Percentiles rank a stretch among this genome's conserved stretches.
Evolutionary conservation across 2,797 vertebrate species (phyloP).

Genomic region (Anguilla pacifica): DNA sequence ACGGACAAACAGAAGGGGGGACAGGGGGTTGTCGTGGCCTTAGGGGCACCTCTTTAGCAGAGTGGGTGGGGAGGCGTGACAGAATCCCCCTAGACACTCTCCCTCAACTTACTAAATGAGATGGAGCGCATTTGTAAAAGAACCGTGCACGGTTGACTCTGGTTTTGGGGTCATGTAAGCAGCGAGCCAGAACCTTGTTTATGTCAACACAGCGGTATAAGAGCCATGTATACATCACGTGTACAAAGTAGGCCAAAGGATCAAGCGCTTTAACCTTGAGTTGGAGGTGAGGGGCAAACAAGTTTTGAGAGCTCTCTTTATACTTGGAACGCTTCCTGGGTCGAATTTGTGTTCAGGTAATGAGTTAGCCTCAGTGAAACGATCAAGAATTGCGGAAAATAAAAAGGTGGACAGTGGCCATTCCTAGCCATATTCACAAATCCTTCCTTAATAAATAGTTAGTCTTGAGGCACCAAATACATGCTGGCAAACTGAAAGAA

Average conservation of each 20-base stretch:
- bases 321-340: background rate
- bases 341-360: background rate
- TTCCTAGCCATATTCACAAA: background rate
- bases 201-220: background rate
- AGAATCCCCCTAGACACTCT: background rate
- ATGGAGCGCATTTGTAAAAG: slow-evolving; percentile 14
- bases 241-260: background rate
- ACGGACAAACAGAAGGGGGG: background rate
- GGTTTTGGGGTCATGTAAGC: background rate
- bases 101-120: slow-evolving; percentile 31
- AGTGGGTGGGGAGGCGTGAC: slow-evolving; percentile 18
- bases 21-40: background rate
- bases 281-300: background rate
- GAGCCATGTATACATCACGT: background rate
- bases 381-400: background rate
- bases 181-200: background rate
- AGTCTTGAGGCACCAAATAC: background rate
- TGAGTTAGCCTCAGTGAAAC: background rate
- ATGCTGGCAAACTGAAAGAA: background rate
- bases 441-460: too few relatives aligned
- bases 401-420: background rate
- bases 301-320: background rate
- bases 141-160: background rate
- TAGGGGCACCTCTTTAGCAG: background rate
- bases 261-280: background rate